A percentile compares a stretch with the other conserved stretches of the same genome.
Conservation (phyloP, 2,888 invertebrate genomes). For the Neoscelio sp. region DNA sequence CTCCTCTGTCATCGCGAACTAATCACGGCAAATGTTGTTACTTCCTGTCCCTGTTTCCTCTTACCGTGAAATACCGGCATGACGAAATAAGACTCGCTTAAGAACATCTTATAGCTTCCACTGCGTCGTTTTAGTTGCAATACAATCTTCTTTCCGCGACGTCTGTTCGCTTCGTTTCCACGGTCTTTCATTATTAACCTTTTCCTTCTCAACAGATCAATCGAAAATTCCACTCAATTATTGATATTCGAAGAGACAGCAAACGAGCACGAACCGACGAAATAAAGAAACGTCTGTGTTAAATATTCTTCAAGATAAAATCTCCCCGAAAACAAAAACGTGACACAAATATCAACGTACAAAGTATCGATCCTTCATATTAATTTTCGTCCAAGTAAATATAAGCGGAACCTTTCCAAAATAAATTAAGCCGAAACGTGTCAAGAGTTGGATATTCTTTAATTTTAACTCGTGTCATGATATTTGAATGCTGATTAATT, state of each 20-base stretch:
- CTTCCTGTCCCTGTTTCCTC: background rate
- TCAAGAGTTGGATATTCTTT: background rate
- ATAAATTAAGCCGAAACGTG: too few relatives aligned
- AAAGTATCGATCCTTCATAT: slow-evolving; percentile 8
- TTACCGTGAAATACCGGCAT: slow-evolving; percentile 12
- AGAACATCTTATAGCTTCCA: slow-evolving; percentile 28
- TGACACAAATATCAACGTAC: background rate
- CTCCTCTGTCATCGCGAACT: too few relatives aligned
- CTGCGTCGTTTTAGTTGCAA: slow-evolving; percentile 12
- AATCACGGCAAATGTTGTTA: slow-evolving; percentile 7
- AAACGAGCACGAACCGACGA: background rate
- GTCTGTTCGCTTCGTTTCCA: slow-evolving; percentile 13
- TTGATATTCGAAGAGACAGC: slow-evolving; percentile 19
- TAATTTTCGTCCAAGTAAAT: background rate
- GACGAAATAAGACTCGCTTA: slow-evolving; percentile 33
- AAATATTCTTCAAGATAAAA: slow-evolving; percentile 13
- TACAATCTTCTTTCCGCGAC: slow-evolving; percentile 20
- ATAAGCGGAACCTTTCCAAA: background rate
- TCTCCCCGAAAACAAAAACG: background rate
- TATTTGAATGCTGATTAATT: too few relatives aligned
- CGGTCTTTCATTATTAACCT: slow-evolving; percentile 27
- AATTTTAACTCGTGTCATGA: too few relatives aligned
- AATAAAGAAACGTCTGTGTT: slow-evolving; percentile 29
- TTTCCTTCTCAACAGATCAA: slow-evolving; percentile 17
- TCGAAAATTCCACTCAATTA: slow-evolving; percentile 36